phyloP scores from a whole-genome alignment of 92 coral and sea anemone genomes.

The Paragorgia papillata region DNA sequence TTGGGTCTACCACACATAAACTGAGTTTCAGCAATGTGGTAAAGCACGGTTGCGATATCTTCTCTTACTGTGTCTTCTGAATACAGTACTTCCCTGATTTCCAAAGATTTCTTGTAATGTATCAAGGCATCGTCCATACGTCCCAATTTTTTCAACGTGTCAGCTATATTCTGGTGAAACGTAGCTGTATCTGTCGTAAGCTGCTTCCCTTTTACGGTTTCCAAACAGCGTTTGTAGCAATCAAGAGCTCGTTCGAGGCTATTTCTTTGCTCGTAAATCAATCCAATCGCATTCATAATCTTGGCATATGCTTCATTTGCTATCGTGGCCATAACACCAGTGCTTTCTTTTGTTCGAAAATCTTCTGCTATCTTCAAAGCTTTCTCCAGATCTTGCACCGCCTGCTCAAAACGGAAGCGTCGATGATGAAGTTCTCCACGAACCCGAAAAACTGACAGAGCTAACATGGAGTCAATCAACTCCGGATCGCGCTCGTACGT shows the following conservation, averaged over 20 bases:
- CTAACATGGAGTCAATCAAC: neutral
- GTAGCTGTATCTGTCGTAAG: slow-evolving; percentile 23
- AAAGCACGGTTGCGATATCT: slow-evolving; percentile 37
- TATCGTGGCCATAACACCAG: neutral
- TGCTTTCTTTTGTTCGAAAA: neutral
- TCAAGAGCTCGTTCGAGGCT: slow-evolving; percentile 25
- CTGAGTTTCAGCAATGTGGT: slow-evolving; percentile 18
- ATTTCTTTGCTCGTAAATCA: slow-evolving; percentile 15
- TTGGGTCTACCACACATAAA: neutral
- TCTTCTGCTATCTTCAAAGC: slow-evolving; percentile 9
- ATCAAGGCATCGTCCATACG: slow-evolving; percentile 6
- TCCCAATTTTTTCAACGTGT: slow-evolving; percentile 15
- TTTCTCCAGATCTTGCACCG: slow-evolving; percentile 28
- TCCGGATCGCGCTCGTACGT: neutral
- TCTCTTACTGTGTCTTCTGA: slow-evolving; percentile 31
- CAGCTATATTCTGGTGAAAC: slow-evolving; percentile 22
- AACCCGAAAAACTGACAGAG: neutral
- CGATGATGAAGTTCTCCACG: slow-evolving; percentile 26
- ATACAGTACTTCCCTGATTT: too few species aligned
- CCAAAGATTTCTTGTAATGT: slow-evolving; percentile 23
- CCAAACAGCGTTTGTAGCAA: slow-evolving; percentile 9
- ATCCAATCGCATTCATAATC: slow-evolving; percentile 26
- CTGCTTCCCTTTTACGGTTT: slow-evolving; percentile 5
- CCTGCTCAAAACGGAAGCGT: neutral
- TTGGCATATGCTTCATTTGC: neutral